A percentile compares a stretch with the other conserved stretches of the same genome.
phyloP scores from a whole-genome alignment of 2,888 invertebrate genomes.

The Cryptus armator region DNA sequence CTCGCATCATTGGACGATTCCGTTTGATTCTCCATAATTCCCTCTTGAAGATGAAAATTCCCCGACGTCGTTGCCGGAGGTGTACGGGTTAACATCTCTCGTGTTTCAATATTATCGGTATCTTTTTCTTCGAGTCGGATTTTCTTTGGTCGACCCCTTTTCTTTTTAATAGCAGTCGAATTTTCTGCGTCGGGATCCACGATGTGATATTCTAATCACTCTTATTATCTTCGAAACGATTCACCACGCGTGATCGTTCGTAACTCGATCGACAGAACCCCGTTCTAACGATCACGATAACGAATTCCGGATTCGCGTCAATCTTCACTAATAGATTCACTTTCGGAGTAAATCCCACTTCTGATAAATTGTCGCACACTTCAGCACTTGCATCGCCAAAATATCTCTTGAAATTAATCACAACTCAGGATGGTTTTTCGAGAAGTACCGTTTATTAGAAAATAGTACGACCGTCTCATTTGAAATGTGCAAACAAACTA shows the following conservation, averaged over 20 bases:
- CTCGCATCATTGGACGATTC: not conserved
- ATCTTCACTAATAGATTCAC: not conserved
- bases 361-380: constrained; percentile 45
- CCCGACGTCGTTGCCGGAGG: not conserved
- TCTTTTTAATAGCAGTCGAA: not conserved
- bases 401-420: not conserved
- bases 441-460: too few relatives aligned
- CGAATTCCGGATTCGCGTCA: constrained; percentile 37
- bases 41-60: constrained; percentile 1
- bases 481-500: too few relatives aligned
- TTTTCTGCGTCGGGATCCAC: not conserved
- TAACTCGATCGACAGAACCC: constrained; percentile 1
- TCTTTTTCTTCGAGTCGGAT: not conserved
- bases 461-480: too few relatives aligned
- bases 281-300: not conserved
- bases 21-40: not conserved
- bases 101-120: not conserved
- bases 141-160: constrained; percentile 7
- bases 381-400: constrained; percentile 13
- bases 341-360: constrained; percentile 48
- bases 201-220: not conserved
- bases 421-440: too few relatives aligned
- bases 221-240: not conserved
- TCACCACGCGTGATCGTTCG: not conserved
- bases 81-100: not conserved